A percentile compares a stretch with the other conserved stretches of the same genome.
These are phyloP conservation scores for Lipotes vexillifer DNA, from an alignment of 2,113 vertebrate species.

Conservation along the genomic window DNA sequence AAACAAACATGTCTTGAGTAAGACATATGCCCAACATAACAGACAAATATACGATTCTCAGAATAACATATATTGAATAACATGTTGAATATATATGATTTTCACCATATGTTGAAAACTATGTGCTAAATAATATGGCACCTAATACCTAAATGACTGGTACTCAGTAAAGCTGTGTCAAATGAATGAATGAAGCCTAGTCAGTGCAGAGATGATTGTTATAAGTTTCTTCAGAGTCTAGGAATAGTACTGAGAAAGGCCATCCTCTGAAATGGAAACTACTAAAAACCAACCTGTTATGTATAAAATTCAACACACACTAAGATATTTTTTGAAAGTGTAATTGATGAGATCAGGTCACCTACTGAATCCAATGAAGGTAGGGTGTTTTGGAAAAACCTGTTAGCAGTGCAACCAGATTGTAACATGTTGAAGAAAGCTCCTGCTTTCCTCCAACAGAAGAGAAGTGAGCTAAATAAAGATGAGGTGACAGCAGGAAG, in stretches of 20 bases:
- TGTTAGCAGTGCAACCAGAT: not conserved
- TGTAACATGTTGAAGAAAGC: not conserved
- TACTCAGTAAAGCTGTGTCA: not conserved
- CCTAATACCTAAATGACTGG: no score
- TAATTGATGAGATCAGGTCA: not conserved
- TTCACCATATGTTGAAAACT: not conserved
- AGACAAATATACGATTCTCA: not conserved
- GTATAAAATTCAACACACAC: not conserved
- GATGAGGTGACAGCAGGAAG: not conserved
- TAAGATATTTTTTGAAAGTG: not conserved
- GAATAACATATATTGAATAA: not conserved
- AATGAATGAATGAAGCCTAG: not conserved
- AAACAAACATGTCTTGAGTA: not conserved
- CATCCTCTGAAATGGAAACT: not conserved
- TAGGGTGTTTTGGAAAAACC: not conserved
- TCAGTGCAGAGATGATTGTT: not conserved
- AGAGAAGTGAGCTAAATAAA: not conserved
- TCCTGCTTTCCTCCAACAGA: not conserved
- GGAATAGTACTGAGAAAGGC: not conserved
- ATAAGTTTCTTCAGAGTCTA: not conserved
- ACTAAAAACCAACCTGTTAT: not conserved
- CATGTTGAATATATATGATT: not conserved
- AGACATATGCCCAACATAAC: not conserved
- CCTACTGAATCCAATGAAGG: constrained; percentile 23
- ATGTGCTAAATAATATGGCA: not conserved